Percentiles rank a stretch among this genome's conserved stretches.
These are phyloP conservation scores for Taurulus bubalis DNA, from an alignment of 2,113 vertebrate genomes.

Conservation along the genomic window DNA sequence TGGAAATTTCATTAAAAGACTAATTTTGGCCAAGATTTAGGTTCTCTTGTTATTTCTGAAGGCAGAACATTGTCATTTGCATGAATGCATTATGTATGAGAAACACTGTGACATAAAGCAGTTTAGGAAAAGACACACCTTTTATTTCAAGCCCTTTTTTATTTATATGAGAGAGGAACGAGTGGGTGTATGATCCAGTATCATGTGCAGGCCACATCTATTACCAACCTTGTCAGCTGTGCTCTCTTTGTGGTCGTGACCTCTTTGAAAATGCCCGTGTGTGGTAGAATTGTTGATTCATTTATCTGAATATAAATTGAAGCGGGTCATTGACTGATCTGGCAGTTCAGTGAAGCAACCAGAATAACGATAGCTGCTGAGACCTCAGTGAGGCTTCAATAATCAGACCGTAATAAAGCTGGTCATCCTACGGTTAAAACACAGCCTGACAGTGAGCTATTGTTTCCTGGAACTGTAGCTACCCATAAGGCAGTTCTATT, in stretches of 20 bases:
- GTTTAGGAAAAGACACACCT: constrained; percentile 64
- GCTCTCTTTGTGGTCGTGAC: constrained; percentile 64
- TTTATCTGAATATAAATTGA: constrained; percentile 74
- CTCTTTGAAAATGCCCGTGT: constrained; percentile 57
- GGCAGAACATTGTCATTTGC: constrained; percentile 79
- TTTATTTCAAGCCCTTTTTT: constrained; percentile 59
- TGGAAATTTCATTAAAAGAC: constrained; percentile 85
- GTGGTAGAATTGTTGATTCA: constrained; percentile 64
- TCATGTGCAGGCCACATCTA: constrained; percentile 54
- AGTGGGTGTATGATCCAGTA: constrained; percentile 52
- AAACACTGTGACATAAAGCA: constrained; percentile 66
- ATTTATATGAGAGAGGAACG: constrained; percentile 48
- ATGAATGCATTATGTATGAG: constrained; percentile 82
- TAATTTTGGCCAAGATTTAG: constrained; percentile 83
- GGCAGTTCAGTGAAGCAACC: constrained; percentile 52
- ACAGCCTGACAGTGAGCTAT: constrained; percentile 81
- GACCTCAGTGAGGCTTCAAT: constrained; percentile 58
- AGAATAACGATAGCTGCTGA: constrained; percentile 46
- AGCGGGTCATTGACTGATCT: constrained; percentile 60
- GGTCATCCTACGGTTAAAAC: constrained; percentile 76
- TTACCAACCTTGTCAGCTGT: constrained; percentile 54
- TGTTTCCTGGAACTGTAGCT: constrained; percentile 77
- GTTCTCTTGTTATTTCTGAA: constrained; percentile 79
- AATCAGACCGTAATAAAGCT: constrained; percentile 75
- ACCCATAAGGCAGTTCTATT: constrained; percentile 82